Evolutionary conservation across 1,140 invertebrate species (phyloP), one percentile per base, ranked within the genome.

Genomic region (Hetaerina americana): DNA sequence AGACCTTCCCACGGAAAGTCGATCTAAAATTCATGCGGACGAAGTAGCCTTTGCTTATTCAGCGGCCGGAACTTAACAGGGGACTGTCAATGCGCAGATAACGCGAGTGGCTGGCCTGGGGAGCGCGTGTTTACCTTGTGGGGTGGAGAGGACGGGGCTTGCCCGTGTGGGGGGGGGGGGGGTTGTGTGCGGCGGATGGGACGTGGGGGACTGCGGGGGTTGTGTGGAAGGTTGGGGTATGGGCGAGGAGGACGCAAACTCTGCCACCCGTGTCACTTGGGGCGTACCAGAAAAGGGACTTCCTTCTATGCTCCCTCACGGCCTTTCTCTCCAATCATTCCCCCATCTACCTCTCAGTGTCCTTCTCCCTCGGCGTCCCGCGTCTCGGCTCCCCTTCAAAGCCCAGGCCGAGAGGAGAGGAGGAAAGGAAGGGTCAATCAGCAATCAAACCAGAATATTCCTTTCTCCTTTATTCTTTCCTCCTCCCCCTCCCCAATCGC

Each of bases 1-100:
- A n/a, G n/a, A 25, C 66, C 26, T 25, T 27, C 15, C 66, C 66
- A 18, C 26, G 57, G 22, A 26, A 69, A 26, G 25, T 72, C 71
- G 66, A 72, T 72, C 71, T 72, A 72, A 72, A 72, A 72, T 72
- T 72, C 71, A 72, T 72, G 71, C 27, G 29, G 68, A 69, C 26
- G 28, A 72, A 72, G 68, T 69, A 72, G 71, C 71, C 71, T 72
- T 72, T 72, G 71, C 68, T 72, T 72, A 72, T 72, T 72, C 71
- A 72, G 71, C 29, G 71, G 67, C 67, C 71, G 71, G 71, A 72
- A 72, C 71, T 72, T 40, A 68, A 67, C 68, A 72, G 68, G 71
- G 69, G 71, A 28, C 57, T 72, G 68, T 72, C 71, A 72, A 67
- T 66, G 71, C 69, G 66, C 67, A 69, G 71, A 72, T 72, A 72